phyloP scores from a whole-genome alignment of 1,140 invertebrate genomes.

The Matsumurasca onukii region DNA sequence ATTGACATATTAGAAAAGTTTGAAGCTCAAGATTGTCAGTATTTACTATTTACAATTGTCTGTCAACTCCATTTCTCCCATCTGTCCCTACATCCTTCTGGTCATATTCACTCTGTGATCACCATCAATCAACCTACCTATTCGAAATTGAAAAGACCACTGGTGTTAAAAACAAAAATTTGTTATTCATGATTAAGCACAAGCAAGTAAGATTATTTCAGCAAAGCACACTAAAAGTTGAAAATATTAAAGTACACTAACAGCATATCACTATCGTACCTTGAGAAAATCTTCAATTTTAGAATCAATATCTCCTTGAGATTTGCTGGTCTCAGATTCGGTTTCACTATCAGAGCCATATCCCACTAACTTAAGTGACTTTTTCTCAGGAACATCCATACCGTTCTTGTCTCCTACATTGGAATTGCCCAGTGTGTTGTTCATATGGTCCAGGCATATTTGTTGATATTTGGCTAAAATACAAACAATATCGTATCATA shows the following conservation, averaged over 20 bases:
- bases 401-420: constrained; percentile 17
- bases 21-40: no score
- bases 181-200: neutral
- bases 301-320: constrained; percentile 47
- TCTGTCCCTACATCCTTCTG: no score
- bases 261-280: no score
- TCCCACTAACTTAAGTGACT: neutral
- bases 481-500: neutral
- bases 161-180: neutral
- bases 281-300: constrained; percentile 54
- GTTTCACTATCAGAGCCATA: constrained; percentile 45
- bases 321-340: constrained; percentile 45
- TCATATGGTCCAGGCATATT: constrained; percentile 42
- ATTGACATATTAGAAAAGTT: no score
- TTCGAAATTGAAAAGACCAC: neutral
- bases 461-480: constrained; percentile 47
- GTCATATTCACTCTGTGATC: neutral
- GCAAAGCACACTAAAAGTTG: neutral
- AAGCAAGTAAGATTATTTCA: constrained; percentile 12
- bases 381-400: neutral
- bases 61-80: no score
- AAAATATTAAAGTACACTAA: neutral
- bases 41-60: no score
- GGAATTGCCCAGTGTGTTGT: constrained; percentile 42
- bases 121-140: neutral